phyloP scores from a whole-genome alignment of 1,140 invertebrate species.

The Pteromalus puparum region DNA sequence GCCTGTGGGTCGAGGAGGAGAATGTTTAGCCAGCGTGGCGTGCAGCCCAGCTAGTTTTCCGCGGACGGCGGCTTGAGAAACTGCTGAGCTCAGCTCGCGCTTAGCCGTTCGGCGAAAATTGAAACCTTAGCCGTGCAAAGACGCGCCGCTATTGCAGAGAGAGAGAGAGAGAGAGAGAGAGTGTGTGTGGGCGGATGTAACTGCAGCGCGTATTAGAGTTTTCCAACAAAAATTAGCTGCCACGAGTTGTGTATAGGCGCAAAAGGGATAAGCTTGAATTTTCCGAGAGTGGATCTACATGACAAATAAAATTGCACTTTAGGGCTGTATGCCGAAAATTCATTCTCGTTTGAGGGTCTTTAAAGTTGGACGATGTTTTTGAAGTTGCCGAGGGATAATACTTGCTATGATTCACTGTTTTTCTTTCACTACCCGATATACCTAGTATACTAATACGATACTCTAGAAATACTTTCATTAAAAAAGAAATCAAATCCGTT shows the following conservation, averaged over 20 bases:
- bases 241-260: background rate
- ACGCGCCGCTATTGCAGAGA: background rate
- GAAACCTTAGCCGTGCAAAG: constrained; percentile 40
- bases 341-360: constrained; percentile 7
- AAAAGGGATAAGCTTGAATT: constrained; percentile 37
- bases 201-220: background rate
- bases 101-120: constrained; percentile 27
- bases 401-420: background rate
- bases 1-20: background rate
- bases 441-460: background rate
- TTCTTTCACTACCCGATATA: background rate
- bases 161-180: background rate
- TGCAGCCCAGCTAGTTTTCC: constrained; percentile 35
- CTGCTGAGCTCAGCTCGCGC: constrained; percentile 30
- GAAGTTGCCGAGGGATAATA: constrained; percentile 12
- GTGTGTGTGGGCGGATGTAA: background rate
- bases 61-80: constrained; percentile 16
- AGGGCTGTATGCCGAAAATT: constrained; percentile 26
- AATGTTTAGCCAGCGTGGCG: constrained; percentile 39
- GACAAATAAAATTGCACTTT: constrained; percentile 44
- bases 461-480: background rate
- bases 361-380: constrained; percentile 33
- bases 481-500: background rate
- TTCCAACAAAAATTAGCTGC: constrained; percentile 21
- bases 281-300: constrained; percentile 41